phyloP scores from a whole-genome alignment of 2,888 invertebrate species.

The Spodoptera picta region DNA sequence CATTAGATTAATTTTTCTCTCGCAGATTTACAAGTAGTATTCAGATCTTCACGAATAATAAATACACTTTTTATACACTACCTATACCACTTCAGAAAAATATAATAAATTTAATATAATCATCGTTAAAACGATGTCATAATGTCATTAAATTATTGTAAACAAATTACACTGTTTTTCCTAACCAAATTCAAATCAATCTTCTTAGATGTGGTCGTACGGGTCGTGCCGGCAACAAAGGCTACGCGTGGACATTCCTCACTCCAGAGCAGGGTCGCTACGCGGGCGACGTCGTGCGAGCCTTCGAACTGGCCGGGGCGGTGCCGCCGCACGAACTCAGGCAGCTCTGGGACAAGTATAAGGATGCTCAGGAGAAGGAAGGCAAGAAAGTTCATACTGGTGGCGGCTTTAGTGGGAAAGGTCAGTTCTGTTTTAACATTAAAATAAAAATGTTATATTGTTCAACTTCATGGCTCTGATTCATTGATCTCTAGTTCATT shows the following conservation, averaged over 20 bases:
- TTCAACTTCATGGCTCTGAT: too few relatives aligned
- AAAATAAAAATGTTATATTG: too few relatives aligned
- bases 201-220: conserved; percentile 94
- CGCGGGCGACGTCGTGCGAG: conserved; percentile 97
- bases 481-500: too few relatives aligned
- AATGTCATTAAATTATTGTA: too few relatives aligned
- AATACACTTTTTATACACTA: too few relatives aligned
- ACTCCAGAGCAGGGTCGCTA: conserved; percentile 98
- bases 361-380: conserved; percentile 96
- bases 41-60: too few relatives aligned
- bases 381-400: conserved; percentile 97
- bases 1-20: too few relatives aligned
- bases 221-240: conserved; percentile 98
- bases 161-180: too few relatives aligned
- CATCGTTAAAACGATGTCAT: too few relatives aligned
- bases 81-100: too few relatives aligned
- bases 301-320: conserved; percentile 95
- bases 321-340: conserved; percentile 93
- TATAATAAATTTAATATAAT: too few relatives aligned
- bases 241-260: conserved; percentile 98
- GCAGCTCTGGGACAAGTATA: conserved; percentile 96
- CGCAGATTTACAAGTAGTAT: too few relatives aligned
- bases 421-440: conserved; percentile 59
- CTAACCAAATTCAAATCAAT: background rate
- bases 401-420: conserved; percentile 98